phyloP scores from a whole-genome alignment of 2,888 invertebrate species.

The Nomada fabriciana region DNA sequence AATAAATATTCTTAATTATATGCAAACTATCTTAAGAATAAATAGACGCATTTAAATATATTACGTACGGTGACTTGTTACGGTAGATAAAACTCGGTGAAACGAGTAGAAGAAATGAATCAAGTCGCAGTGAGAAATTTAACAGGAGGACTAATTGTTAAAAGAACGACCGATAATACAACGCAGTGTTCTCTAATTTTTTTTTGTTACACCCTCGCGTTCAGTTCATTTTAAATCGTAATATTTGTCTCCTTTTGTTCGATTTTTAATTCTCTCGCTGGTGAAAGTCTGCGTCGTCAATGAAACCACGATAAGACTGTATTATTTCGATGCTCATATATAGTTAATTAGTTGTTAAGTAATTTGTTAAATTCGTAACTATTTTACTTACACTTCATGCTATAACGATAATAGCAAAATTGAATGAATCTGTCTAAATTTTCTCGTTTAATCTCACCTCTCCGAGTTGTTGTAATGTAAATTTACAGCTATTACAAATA shows the following conservation, averaged over 20 bases:
- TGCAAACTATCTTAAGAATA: conserved; percentile 27
- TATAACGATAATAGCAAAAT: conserved; percentile 81
- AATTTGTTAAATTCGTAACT: conserved; percentile 76
- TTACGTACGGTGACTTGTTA: conserved; percentile 1
- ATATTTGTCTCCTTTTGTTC: background rate
- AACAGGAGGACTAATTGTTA: conserved; percentile 48
- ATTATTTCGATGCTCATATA: conserved; percentile 69
- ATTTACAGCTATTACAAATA: conserved; percentile 81
- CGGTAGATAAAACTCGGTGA: background rate
- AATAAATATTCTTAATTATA: conserved; percentile 6
- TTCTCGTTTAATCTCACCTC: conserved; percentile 63
- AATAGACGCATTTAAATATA: conserved; percentile 13
- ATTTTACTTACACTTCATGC: conserved; percentile 74
- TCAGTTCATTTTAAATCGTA: conserved; percentile 4
- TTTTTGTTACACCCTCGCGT: conserved; percentile 8
- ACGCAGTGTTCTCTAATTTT: conserved; percentile 4
- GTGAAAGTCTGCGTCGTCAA: conserved; percentile 47
- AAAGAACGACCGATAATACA: conserved; percentile 43
- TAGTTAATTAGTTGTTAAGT: conserved; percentile 67
- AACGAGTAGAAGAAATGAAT: conserved; percentile 21
- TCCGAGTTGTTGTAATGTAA: conserved; percentile 66
- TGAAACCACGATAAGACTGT: conserved; percentile 59
- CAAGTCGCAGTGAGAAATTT: conserved; percentile 17
- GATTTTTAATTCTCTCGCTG: conserved; percentile 38
- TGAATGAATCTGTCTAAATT: conserved; percentile 68